Evolutionary conservation across 1,140 invertebrate genomes (phyloP).

Genomic region (Listronotus oregonensis): DNA sequence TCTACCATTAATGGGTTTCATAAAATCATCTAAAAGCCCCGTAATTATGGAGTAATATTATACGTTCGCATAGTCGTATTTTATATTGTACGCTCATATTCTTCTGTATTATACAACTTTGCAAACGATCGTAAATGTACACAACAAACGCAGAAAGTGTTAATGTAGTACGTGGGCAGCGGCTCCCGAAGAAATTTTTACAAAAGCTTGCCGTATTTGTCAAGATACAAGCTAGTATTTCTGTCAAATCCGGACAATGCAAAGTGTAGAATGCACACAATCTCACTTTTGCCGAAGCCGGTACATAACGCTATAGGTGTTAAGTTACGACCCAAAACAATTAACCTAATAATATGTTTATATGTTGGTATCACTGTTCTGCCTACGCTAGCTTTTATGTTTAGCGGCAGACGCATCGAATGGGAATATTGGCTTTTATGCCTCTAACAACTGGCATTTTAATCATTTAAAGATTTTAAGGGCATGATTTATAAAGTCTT

Average conservation of each 20-base stretch:
- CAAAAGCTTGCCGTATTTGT: constrained; percentile 42
- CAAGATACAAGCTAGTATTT: constrained; percentile 46
- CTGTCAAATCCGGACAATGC: constrained; percentile 45
- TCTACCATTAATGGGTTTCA: too few relatives aligned
- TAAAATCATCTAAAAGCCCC: too few relatives aligned
- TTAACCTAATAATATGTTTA: constrained; percentile 51
- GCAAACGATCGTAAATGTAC: constrained; percentile 12
- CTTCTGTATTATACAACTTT: constrained; percentile 2
- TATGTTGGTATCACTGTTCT: constrained; percentile 44
- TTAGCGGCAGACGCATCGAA: constrained; percentile 32
- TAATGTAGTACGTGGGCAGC: constrained; percentile 35
- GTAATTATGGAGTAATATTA: too few relatives aligned
- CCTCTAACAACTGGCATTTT: too few relatives aligned
- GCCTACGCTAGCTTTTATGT: constrained; percentile 38
- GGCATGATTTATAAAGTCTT: too few relatives aligned
- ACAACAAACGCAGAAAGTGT: constrained; percentile 1
- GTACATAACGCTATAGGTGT: constrained; percentile 47
- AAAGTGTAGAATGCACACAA: constrained; percentile 38
- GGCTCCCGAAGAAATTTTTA: constrained; percentile 42
- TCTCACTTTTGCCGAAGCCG: constrained; percentile 28
- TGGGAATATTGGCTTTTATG: constrained; percentile 25
- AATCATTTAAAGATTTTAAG: too few relatives aligned
- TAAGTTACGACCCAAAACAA: constrained; percentile 51
- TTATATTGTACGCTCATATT: too few relatives aligned
- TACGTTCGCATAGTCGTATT: too few relatives aligned